Base-by-base conservation (phyloP, 1,140 invertebrate species). In the Akabosia matsudoensis region DNA sequence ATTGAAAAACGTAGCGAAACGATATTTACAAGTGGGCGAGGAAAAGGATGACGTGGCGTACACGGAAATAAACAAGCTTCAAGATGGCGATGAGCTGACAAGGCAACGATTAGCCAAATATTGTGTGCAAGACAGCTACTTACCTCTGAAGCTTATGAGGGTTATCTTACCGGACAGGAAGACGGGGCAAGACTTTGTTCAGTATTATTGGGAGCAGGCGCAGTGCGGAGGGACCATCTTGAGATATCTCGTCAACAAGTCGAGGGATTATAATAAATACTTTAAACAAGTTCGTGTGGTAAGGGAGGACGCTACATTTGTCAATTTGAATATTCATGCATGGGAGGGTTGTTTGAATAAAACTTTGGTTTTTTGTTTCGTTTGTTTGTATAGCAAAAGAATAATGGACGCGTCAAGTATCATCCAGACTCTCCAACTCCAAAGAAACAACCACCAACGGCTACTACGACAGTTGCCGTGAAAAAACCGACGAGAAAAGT, bases 71-170 rank as follows among this genome's bases (percentile, higher is more conserved):
- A 64, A 30, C 33, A 1, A 22, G 0, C 73, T 81, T 10, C 80
- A 81, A 75, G 64, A 74, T 30, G 70, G 56, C n/a, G 74, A 4
- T 37, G 28, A 73, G 0, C 13, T 13, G 1, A 71, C 64, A 3
- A 70, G 80, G 26, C 64, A 67, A 33, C 28, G 33, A 18, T 33
- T 81, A 1, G 80, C 80, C 0, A 34, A 52, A 14, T 81, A 81
- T 70, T 81, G 80, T 64, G 18, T 81, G 0, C 80, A 81, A 31
- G 80, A 81, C 34, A 52, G 78, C 7, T 54, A 30, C 30, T 74
- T 81, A 0, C 70, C 78, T 0, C 52, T 52, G 10, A 26, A 74
- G 18, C 64, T 81, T 13, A 22, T 81, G 22, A 16, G 71, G 4
- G 4, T 34, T 16, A 24, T 64, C 1, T 24, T 73, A 18, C 31